Base-by-base conservation (phyloP, 2,888 invertebrate genomes). In the Scaptomyza caliginosa region DNA sequence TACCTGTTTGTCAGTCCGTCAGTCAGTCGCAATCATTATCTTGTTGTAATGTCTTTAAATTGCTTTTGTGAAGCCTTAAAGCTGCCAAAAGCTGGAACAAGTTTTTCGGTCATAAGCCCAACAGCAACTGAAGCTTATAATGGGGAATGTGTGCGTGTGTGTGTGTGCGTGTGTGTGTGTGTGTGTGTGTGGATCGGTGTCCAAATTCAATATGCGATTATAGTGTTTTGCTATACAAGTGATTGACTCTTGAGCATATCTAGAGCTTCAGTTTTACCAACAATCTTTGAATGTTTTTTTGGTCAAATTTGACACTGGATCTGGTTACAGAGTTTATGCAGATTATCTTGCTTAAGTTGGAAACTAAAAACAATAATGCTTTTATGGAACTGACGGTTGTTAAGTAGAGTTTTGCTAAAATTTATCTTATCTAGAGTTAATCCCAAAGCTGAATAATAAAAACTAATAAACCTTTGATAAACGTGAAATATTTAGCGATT, bases 61-160 rank as follows among this genome's bases (percentile, higher is more conserved):
- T 56, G 52, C 17, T 46, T 52, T 59, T 21, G 28, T 21, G 72
- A 76, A 76, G 77, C 77, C 77, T 19, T 23, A 57, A 58, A 51
- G 19, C 66, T 52, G 62, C 43, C 17, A 4, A 45, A 45, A 28
- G 43, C 26, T 30, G 13, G 28, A 23, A 28, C 43, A 43, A n/a
- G 59, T 50, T 62, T 50, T 62, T 7, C 34, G 38, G 21, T 21
- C 34, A 3, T 50, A 45, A 64, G 23, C 26, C 16, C 40, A 26
- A 43, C 16, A 3, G 39, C 56, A 60, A 67, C 36, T 50, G 36
- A 23, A 39, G 49, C 46, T 48, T 10, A 21, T 17, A 10, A 4
- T n/a, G 46, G 21, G 11, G 7, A 51, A 3, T 3, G 3, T 32
- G 3, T 16, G 8, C 2, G 7, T 26, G 8, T 24, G 28, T 23